Base-by-base conservation (phyloP, 2,113 vertebrate genomes). In the Poeciliopsis retropinna region DNA sequence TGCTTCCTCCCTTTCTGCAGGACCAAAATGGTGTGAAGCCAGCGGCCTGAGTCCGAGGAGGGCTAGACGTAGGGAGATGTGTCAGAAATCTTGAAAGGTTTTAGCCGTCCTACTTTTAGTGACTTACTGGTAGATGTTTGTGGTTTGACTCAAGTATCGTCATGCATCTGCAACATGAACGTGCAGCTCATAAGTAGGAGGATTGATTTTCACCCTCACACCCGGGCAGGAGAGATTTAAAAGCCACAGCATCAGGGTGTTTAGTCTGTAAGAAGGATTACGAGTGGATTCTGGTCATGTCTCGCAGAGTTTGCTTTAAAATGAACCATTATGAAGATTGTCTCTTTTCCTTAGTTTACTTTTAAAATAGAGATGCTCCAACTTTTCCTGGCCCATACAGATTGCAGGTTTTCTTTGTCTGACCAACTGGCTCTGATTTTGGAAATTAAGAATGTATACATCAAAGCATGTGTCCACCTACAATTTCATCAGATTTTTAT, bases 201-300 rank as follows among this genome's bases (percentile, higher is more conserved):
- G 77, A 74, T 66, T 70, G 61, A 37, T 79, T 72, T 74, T 72
- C 66, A 75, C 70, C 47, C 61, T 82, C 87, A 86, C 90, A 91
- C 89, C 91, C 91, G 90, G 78, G 72, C 60, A 79, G 81, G 75
- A 82, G 75, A 79, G 72, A 80, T 79, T 81, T 57, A 68, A 85
- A 86, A 84, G 69, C 57, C 51, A 14, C 51, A 62, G 74, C 73
- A 87, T 91, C 81, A 82, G 85, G 77, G 84, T 90, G 88, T 93
- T 90, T 90, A 85, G 92, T 90, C 91, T 92, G 87, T 87, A 77
- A 79, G 70, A 78, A 67, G 81, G 84, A 90, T 92, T 91, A 89
- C 62, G 69, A 78, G 64, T 67, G 72, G 44, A 87, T 87, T 82
- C 72, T 82, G 80, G 80, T 28, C 84, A 79, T 75, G 60, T 57